A percentile compares a stretch with the other conserved stretches of the same genome.
These are phyloP conservation scores for Meloidogyne hapla DNA, from an alignment of 1,140 invertebrate species.

Conservation along the genomic window DNA sequence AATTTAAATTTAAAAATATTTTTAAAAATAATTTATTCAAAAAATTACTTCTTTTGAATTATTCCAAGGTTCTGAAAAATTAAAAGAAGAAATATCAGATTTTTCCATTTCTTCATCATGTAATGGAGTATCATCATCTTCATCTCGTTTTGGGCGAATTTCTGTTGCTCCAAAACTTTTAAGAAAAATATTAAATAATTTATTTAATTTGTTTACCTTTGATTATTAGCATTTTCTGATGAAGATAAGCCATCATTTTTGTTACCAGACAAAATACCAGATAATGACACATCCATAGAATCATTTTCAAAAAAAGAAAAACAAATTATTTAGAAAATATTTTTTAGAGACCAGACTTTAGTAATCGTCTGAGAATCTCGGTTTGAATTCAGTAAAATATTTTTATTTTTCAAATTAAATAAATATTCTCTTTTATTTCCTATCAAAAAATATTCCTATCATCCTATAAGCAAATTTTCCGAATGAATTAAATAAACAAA, in stretches of 20 bases:
- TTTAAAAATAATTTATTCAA: no score
- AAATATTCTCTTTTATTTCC: no score
- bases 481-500: no score
- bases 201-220: neutral
- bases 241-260: neutral
- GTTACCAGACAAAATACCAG: neutral
- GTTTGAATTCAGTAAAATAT: no score
- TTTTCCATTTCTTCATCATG: neutral
- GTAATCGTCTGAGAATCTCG: no score
- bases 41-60: neutral
- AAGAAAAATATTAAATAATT: neutral
- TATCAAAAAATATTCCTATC: no score
- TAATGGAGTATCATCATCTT: neutral
- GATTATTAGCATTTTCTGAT: neutral
- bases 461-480: no score
- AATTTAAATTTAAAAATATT: no score
- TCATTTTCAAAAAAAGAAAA: neutral
- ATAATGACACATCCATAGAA: neutral
- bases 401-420: no score
- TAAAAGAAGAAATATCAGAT: neutral
- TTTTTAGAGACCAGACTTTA: no score
- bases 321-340: neutral
- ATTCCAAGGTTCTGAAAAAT: neutral
- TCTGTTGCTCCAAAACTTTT: neutral
- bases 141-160: neutral